A percentile compares a stretch with the other conserved stretches of the same genome.
phyloP scores from a whole-genome alignment of 30 jellyfish, hydroid and myxozoan genomes.

The Aurelia aurita region DNA sequence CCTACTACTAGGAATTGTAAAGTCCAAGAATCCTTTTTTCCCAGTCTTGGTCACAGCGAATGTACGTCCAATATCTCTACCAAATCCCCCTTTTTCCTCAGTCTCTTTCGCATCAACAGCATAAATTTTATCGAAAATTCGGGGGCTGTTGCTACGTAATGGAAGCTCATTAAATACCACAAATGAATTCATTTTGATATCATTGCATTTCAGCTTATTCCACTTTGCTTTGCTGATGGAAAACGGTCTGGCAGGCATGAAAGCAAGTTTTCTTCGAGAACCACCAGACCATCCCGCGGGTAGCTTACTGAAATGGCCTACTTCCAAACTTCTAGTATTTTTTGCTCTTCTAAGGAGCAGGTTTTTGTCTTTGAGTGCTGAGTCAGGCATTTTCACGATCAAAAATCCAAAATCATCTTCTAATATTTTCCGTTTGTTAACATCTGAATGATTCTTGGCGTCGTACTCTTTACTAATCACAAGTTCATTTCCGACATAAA shows the following conservation, averaged over 20 bases:
- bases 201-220: slow-evolving; percentile 46
- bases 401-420: slow-evolving; percentile 53
- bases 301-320: slow-evolving; percentile 31
- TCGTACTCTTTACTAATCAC: slow-evolving; percentile 14
- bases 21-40: background rate
- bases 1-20: slow-evolving; percentile 13
- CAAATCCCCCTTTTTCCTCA: background rate
- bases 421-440: background rate
- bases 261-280: slow-evolving; percentile 14
- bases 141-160: slow-evolving; percentile 2
- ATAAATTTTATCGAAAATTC: background rate
- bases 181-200: background rate
- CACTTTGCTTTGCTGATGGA: slow-evolving; percentile 29
- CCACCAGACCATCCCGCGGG: background rate
- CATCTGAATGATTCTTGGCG: slow-evolving; percentile 8
- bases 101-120: background rate
- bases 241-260: slow-evolving; percentile 41
- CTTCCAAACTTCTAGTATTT: background rate
- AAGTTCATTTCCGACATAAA: slow-evolving; percentile 13
- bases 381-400: slow-evolving; percentile 54
- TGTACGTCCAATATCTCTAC: background rate
- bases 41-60: slow-evolving; percentile 18
- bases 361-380: slow-evolving; percentile 21
- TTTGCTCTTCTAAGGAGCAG: slow-evolving; percentile 31
- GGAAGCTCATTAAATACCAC: slow-evolving; percentile 35